Percentiles rank a stretch among this genome's conserved stretches.
Conservation (phyloP, 2,888 invertebrate species). For the Hydroisotoma schaefferi region DNA sequence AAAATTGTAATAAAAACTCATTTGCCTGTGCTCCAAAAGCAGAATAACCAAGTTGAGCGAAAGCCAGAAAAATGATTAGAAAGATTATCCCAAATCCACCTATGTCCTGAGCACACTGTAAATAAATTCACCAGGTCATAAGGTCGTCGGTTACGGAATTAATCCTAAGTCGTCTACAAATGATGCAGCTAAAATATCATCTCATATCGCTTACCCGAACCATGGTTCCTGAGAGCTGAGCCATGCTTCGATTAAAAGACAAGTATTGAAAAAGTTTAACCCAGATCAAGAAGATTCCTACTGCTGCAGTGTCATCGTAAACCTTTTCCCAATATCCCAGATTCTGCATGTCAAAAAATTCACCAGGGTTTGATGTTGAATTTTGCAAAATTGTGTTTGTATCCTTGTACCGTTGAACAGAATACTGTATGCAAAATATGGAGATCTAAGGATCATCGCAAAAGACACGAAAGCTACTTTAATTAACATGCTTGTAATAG, state of each 20-base stretch:
- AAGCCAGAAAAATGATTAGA: slow-evolving; percentile 71
- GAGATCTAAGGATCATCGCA: too few species aligned
- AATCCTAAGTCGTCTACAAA: neutral
- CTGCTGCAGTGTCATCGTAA: slow-evolving; percentile 61
- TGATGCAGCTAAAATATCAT: neutral
- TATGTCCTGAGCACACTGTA: slow-evolving; percentile 60
- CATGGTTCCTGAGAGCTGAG: slow-evolving; percentile 67
- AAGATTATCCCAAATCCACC: slow-evolving; percentile 72
- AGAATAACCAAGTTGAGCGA: slow-evolving; percentile 68
- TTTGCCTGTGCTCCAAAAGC: slow-evolving; percentile 67
- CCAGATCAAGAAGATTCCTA: slow-evolving; percentile 66
- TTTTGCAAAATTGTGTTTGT: slow-evolving; percentile 52
- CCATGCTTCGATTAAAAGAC: slow-evolving; percentile 71
- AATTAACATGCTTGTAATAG: too few species aligned
- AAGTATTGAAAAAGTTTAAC: slow-evolving; percentile 74
- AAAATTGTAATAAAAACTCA: slow-evolving; percentile 1
- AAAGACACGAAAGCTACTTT: too few species aligned
- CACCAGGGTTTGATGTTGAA: slow-evolving; percentile 50
- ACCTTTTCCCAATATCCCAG: slow-evolving; percentile 60
- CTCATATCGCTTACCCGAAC: slow-evolving; percentile 54
- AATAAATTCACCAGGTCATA: too few species aligned
- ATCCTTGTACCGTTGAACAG: slow-evolving; percentile 54
- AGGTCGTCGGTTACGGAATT: too few species aligned
- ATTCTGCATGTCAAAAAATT: slow-evolving; percentile 61
- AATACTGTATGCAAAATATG: slow-evolving; percentile 55